Evolutionary conservation across 1,140 invertebrate species (phyloP), one percentile per base, ranked within the genome.

Genomic region (Phymastichus coffea): DNA sequence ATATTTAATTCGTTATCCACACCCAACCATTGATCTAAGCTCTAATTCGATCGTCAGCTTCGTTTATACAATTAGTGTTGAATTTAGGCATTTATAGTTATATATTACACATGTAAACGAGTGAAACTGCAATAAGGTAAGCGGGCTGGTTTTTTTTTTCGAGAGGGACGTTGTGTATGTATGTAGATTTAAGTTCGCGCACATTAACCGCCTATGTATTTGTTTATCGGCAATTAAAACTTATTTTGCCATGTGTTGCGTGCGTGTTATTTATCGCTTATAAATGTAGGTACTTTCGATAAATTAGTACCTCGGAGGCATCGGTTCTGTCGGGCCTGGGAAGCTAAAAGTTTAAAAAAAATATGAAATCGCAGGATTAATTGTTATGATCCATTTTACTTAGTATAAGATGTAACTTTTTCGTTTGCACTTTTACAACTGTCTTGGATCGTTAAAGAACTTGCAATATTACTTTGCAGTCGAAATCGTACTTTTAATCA

Each of bases 261-360:
- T n/a, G n/a, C 41, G 23, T 52, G 52, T 53, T 61, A 48, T 55
- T 55, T 37, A 49, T 61, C 59, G 59, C 52, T 55, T 61, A 33
- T 51, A 38, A 35, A 55, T 46, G 52, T 51, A 56, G 59, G 59
- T 61, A 61, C 59, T 55, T 43, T 54, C 49, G 51, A 25, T 54
- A 66, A 52, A 65, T 77, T 80, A 80, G 78, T 80, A 80, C 76
- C 77, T 80, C 66, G 77, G 75, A 73, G 78, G 78, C 75, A 80
- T 79, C 71, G 77, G 69, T 70, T 80, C 78, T 78, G 78, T 76
- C 78, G 77, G 78, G 75, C 78, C 78, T 80, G 78, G 78, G 77
- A 79, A 79, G 78, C 78, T 80, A 80, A 80, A 80, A 80, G 72
- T 72, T 78, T 70, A 79, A 68, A 80, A 80, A 48, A 62, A 75